These are phyloP conservation scores for Patiria pectinifera DNA, from an alignment of 53 echinoderm and acorn worm genomes.

Conservation along the genomic window DNA sequence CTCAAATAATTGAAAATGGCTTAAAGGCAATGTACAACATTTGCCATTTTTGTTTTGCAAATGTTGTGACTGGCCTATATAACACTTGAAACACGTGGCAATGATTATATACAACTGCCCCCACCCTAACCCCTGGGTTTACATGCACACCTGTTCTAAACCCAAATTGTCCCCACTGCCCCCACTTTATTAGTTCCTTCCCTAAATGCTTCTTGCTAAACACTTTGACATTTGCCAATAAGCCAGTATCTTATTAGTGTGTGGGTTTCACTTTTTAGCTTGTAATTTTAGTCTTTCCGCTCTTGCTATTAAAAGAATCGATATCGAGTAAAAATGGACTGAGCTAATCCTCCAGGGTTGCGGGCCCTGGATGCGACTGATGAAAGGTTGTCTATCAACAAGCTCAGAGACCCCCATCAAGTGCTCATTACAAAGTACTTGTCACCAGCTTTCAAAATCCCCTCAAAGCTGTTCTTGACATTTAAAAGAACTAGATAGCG, in stretches of 20 bases:
- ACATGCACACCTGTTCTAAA: not conserved
- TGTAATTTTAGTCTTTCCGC: not conserved
- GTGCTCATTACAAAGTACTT: not conserved
- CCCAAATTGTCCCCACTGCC: not conserved
- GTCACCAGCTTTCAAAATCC: not conserved
- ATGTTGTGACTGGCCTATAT: not conserved
- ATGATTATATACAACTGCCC: not conserved
- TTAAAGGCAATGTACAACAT: not conserved
- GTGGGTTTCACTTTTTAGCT: not conserved
- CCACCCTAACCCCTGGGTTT: not conserved
- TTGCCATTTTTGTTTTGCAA: not conserved
- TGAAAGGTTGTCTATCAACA: not conserved
- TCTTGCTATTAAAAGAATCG: not conserved
- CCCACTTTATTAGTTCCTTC: slow-evolving; percentile 1
- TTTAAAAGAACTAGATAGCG: not conserved
- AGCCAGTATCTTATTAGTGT: not conserved
- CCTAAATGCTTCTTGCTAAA: not conserved
- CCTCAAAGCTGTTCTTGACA: not conserved
- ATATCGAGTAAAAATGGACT: not conserved
- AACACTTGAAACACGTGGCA: not conserved
- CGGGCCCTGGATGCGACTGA: not conserved
- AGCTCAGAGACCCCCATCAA: not conserved
- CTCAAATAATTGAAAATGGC: no score
- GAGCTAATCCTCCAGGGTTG: not conserved
- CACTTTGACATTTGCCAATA: not conserved